phyloP scores from a whole-genome alignment of 2,113 vertebrate genomes.

The Beaufortia kweichowensis region DNA sequence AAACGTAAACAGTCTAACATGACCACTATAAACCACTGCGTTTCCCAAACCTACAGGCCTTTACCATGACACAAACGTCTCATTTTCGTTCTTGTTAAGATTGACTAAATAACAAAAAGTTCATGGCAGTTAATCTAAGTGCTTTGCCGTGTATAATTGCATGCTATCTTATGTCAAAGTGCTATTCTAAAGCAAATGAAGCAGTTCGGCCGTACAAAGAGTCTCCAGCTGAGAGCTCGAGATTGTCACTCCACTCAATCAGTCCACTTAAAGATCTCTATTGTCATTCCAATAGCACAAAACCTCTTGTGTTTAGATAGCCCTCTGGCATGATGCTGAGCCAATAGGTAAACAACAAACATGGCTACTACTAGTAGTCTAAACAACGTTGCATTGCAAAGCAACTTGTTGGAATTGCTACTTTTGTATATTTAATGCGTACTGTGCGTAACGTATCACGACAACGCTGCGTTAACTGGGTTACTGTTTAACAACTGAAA shows the following conservation, averaged over 20 bases:
- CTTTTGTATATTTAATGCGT: no score
- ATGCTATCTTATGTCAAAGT: constrained; percentile 44
- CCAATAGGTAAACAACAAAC: constrained; percentile 25
- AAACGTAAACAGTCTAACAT: not conserved
- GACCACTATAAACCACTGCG: not conserved
- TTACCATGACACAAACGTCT: not conserved
- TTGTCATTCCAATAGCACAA: constrained; percentile 46
- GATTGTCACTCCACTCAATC: constrained; percentile 45
- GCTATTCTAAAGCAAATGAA: constrained; percentile 52
- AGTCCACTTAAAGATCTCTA: constrained; percentile 40
- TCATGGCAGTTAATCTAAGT: constrained; percentile 20
- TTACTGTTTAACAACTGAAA: no score
- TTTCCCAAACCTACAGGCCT: not conserved
- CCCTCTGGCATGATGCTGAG: not conserved
- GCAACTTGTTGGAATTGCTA: no score
- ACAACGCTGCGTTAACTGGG: not conserved
- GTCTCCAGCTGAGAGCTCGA: constrained; percentile 54
- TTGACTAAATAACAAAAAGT: not conserved
- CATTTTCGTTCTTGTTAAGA: not conserved
- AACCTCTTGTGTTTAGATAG: constrained; percentile 39
- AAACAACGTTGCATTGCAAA: not conserved
- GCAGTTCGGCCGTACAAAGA: constrained; percentile 43
- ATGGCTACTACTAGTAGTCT: not conserved
- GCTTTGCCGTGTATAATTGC: constrained; percentile 47
- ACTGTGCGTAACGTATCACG: no score